A percentile compares a stretch with the other conserved stretches of the same genome.
phyloP scores from a whole-genome alignment of 2,888 invertebrate species.

The Epirrhoe alternata region DNA sequence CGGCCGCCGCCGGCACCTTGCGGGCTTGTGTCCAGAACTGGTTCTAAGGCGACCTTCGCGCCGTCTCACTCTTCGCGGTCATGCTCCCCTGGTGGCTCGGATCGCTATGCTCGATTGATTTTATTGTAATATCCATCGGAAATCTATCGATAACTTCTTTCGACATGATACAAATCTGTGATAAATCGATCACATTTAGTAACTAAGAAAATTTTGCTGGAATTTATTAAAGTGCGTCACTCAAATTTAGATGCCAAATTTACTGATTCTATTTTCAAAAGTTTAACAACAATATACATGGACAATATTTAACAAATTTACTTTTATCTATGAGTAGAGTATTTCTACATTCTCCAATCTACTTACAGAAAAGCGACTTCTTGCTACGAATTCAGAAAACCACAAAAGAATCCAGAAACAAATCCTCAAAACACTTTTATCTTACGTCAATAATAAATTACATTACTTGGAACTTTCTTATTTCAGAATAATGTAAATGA shows the following conservation, averaged over 20 bases:
- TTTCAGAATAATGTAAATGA: slow-evolving; percentile 45
- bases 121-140: slow-evolving; percentile 55
- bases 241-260: background rate
- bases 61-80: slow-evolving; percentile 64
- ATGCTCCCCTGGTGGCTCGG: slow-evolving; percentile 73
- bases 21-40: slow-evolving; percentile 72
- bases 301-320: background rate
- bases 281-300: background rate
- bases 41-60: slow-evolving; percentile 80
- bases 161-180: slow-evolving; percentile 29
- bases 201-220: slow-evolving; percentile 1
- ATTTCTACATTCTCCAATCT: slow-evolving; percentile 12
- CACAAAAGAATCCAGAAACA: slow-evolving; percentile 35
- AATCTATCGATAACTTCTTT: slow-evolving; percentile 44
- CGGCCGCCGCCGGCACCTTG: slow-evolving; percentile 78
- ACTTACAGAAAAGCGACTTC: background rate
- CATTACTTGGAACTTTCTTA: slow-evolving; percentile 45
- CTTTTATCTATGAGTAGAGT: background rate
- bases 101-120: slow-evolving; percentile 73
- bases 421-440: slow-evolving; percentile 37
- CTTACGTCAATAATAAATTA: slow-evolving; percentile 44
- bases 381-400: slow-evolving; percentile 19
- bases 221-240: background rate
- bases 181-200: slow-evolving; percentile 24
- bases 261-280: background rate